Percentiles rank a stretch among this genome's conserved stretches.
These are phyloP conservation scores for Sorex maritimensis DNA, from an alignment of 2,797 vertebrate species.

Conservation along the genomic window DNA sequence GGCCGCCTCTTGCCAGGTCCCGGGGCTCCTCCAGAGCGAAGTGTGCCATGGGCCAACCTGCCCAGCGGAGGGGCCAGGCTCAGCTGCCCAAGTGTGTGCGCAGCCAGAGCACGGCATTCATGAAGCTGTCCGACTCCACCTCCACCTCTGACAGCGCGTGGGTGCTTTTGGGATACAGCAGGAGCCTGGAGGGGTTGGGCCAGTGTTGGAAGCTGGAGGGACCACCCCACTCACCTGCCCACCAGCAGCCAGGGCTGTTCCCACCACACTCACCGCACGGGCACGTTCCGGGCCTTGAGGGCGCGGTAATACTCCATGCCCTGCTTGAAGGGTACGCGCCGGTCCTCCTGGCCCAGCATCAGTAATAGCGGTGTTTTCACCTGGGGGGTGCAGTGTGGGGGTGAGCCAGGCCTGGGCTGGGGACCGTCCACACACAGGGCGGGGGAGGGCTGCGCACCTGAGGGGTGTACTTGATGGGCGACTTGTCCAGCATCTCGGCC, in stretches of 20 bases:
- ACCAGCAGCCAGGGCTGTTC: neutral
- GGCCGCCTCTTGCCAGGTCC: constrained; percentile 59
- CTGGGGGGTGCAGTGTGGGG: constrained; percentile 85
- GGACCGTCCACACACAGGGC: neutral
- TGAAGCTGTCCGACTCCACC: constrained; percentile 96
- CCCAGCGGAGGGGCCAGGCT: neutral
- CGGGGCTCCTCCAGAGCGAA: constrained; percentile 32
- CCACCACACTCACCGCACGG: constrained; percentile 93
- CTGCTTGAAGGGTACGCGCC: constrained; percentile 96
- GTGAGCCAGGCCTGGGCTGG: neutral
- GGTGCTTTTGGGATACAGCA: constrained; percentile 96
- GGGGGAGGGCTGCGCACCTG: constrained; percentile 89
- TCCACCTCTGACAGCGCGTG: constrained; percentile 96
- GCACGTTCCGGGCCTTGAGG: constrained; percentile 93
- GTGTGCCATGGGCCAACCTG: neutral
- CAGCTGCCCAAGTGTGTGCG: constrained; percentile 91
- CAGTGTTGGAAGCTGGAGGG: neutral
- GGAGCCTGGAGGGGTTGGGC: constrained; percentile 90
- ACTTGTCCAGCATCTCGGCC: constrained; percentile 95
- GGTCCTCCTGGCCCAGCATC: constrained; percentile 96
- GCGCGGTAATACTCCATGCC: constrained; percentile 97
- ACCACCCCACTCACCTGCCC: constrained; percentile 25
- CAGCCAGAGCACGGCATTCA: constrained; percentile 96
- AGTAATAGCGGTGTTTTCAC: constrained; percentile 96
- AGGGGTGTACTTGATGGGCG: constrained; percentile 93